Percentiles rank a stretch among this genome's conserved stretches.
Evolutionary conservation across 2,113 vertebrate genomes (phyloP).

Genomic region (Maylandia zebra): DNA sequence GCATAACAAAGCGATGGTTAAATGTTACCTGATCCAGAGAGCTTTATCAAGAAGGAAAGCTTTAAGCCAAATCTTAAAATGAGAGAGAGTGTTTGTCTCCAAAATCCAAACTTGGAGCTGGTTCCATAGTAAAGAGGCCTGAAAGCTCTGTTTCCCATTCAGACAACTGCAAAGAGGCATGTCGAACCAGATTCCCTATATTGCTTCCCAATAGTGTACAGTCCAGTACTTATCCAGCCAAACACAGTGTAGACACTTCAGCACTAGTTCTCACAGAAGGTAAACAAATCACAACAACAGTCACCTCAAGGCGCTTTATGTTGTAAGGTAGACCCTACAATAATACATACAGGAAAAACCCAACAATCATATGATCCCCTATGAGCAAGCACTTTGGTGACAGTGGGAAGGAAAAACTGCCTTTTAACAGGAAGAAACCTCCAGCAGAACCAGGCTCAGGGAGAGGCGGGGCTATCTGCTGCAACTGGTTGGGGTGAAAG

Average conservation of each 20-base stretch:
- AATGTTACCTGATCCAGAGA: not conserved
- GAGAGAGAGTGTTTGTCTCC: not conserved
- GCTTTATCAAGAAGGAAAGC: not conserved
- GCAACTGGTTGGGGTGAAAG: not conserved
- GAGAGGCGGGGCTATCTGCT: accelerated
- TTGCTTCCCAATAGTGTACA: not conserved
- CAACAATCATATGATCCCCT: not conserved
- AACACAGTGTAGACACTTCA: not conserved
- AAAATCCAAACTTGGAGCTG: not conserved
- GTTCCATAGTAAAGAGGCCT: not conserved
- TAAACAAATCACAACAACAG: not conserved
- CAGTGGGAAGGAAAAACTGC: not conserved
- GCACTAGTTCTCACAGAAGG: not conserved
- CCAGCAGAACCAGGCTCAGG: not conserved
- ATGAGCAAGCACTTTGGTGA: not conserved
- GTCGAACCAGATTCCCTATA: not conserved
- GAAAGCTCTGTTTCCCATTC: not conserved
- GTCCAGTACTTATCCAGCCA: not conserved
- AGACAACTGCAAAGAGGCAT: not conserved
- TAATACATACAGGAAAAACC: not conserved
- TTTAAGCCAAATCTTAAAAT: not conserved
- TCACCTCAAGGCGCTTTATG: not conserved
- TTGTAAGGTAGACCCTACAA: not conserved
- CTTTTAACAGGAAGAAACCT: not conserved
- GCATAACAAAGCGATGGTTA: not conserved